Conservation (phyloP, 37 sponge, comb jelly and placozoan species). For the Halichondria panicea region DNA sequence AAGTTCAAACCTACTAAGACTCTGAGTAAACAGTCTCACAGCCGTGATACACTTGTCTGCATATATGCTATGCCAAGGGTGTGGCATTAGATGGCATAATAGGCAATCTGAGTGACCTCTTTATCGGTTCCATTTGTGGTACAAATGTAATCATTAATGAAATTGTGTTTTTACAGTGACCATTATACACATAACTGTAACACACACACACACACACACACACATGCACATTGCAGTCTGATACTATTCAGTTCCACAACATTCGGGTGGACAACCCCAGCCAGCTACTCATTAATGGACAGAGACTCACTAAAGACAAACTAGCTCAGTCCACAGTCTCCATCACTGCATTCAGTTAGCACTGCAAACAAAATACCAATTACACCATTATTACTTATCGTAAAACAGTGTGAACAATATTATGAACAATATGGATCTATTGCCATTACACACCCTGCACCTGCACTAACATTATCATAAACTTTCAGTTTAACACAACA, state of each 20-base stretch:
- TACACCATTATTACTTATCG: too few species aligned
- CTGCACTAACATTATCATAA: too few species aligned
- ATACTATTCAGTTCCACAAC: slow-evolving; percentile 23
- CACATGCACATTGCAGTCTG: neutral
- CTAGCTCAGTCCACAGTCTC: slow-evolving; percentile 31
- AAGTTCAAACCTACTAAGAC: too few species aligned
- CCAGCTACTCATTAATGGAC: slow-evolving; percentile 31
- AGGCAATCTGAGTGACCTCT: neutral
- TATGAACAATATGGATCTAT: too few species aligned
- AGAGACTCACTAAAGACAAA: slow-evolving; percentile 47
- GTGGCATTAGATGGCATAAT: neutral
- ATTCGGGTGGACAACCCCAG: slow-evolving; percentile 28
- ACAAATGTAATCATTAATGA: too few species aligned
- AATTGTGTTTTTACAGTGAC: too few species aligned
- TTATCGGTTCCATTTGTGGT: too few species aligned
- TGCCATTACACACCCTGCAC: neutral
- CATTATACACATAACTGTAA: neutral
- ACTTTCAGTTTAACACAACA: too few species aligned
- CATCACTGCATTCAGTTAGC: slow-evolving; percentile 44
- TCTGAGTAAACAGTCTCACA: neutral
- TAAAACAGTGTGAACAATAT: too few species aligned
- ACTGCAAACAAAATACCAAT: too few species aligned
- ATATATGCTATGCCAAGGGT: neutral
- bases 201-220: neutral
- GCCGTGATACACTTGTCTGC: neutral